Evolutionary conservation across 2,113 vertebrate genomes (phyloP), one percentile per base, ranked within the genome.

Genomic region (Hydrochoerus hydrochaeris): DNA sequence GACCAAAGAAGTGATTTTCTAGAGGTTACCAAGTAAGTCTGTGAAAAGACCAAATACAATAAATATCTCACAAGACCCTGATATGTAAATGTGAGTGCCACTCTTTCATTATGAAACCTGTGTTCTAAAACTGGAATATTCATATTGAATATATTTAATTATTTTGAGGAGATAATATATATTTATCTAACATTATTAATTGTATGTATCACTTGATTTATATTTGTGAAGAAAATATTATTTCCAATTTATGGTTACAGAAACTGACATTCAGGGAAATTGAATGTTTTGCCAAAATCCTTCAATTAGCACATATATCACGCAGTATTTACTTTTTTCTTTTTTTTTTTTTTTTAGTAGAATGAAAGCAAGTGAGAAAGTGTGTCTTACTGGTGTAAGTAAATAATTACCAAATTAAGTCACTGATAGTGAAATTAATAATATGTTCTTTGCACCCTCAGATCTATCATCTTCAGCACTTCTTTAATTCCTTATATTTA

Each of bases 11-110:
- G 63, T 77, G 86, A 90, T 73, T 89, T 90, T 28, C 63, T 90
- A 63, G 82, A 95, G 52, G 46, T 93, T 88, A 80, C 30, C 60
- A 75, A 77, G 22, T 73, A 49, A 67, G 24, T 71, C 46, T 82
- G 63, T 54, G 82, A 41, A 86, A 92, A 90, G 62, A 97, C 83
- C 2, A 7, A 44, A 49, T 44, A 49, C 73, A 81, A 90, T 90
- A 95, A 95, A 71, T 91, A 60, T 91, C 58, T 89, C 83, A 24
- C 49, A 73, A 93, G 46, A 38, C 52, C 35, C 58, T 71, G 20
- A 28, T 93, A 95, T 95, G 75, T 95, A 67, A 82, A 94, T 78
- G 87, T 85, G 80, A 91, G 57, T 86, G 46, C 46, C 63, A 89
- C 35, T 95, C 63, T 95, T 57, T 63, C 65, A 35, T 82, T 91